Conservation (phyloP, 1,140 invertebrate genomes). For the Lepidotrigona ventralis region DNA sequence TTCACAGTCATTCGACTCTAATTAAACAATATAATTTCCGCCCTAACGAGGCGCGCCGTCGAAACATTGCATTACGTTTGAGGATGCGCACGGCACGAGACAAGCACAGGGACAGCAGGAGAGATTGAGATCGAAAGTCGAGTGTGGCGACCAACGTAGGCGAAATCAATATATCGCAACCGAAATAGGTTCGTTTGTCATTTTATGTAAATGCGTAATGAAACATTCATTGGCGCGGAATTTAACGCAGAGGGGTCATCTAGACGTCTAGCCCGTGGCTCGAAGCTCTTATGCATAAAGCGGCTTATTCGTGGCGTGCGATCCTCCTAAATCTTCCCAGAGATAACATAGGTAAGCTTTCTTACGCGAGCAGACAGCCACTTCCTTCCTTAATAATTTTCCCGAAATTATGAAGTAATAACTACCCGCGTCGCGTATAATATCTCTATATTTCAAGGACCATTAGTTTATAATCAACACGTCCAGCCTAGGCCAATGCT, state of each 20-base stretch:
- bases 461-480: slow-evolving; percentile 80
- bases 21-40: too few relatives aligned
- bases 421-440: slow-evolving; percentile 75
- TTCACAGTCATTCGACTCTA: too few relatives aligned
- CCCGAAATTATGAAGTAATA: slow-evolving; percentile 77
- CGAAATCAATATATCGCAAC: slow-evolving; percentile 34
- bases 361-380: slow-evolving; percentile 74
- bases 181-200: slow-evolving; percentile 16
- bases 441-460: slow-evolving; percentile 80
- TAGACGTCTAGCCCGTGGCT: slow-evolving; percentile 19
- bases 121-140: slow-evolving; percentile 26
- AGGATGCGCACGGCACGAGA: too few relatives aligned
- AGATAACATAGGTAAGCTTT: slow-evolving; percentile 77
- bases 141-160: neutral
- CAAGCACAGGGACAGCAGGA: neutral
- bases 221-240: slow-evolving; percentile 36
- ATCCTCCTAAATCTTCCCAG: slow-evolving; percentile 69
- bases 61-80: too few relatives aligned
- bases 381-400: slow-evolving; percentile 77
- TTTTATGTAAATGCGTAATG: slow-evolving; percentile 50
- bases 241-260: slow-evolving; percentile 38
- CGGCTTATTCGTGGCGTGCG: slow-evolving; percentile 64
- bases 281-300: slow-evolving; percentile 53
- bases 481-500: slow-evolving; percentile 71
- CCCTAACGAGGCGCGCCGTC: too few relatives aligned